These are phyloP conservation scores for Dipodomys spectabilis DNA, from an alignment of 2,113 vertebrate genomes.

Conservation along the genomic window DNA sequence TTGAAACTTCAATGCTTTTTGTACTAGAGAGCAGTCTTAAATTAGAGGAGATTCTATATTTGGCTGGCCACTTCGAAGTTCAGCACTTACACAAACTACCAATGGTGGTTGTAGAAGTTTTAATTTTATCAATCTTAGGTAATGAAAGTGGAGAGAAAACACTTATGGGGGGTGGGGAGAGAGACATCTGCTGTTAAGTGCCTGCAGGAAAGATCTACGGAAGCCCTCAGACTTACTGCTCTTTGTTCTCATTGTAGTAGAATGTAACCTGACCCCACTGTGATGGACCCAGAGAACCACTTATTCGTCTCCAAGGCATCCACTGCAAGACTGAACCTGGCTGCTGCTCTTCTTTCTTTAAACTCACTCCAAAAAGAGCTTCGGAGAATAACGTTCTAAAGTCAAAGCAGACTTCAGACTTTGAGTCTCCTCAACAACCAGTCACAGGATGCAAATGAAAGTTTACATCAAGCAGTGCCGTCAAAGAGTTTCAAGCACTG, in stretches of 20 bases:
- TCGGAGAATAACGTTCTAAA: conserved; percentile 50
- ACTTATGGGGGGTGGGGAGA: neutral
- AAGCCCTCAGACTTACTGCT: neutral
- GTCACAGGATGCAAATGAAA: conserved; percentile 39
- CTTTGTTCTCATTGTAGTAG: neutral
- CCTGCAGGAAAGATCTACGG: neutral
- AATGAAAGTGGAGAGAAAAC: neutral
- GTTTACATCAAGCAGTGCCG: neutral
- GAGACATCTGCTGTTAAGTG: neutral
- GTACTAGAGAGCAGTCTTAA: neutral
- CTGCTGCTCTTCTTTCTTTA: conserved; percentile 52
- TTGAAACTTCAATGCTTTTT: neutral
- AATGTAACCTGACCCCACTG: conserved; percentile 28
- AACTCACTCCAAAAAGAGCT: conserved; percentile 59
- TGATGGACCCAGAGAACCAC: conserved; percentile 55
- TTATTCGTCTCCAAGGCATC: conserved; percentile 30
- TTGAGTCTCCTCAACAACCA: conserved; percentile 23
- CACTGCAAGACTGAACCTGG: conserved; percentile 5
- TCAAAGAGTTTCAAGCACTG: conserved; percentile 24
- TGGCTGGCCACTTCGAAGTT: neutral
- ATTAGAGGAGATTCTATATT: neutral
- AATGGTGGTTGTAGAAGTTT: neutral
- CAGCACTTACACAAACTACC: neutral
- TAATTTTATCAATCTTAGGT: conserved; percentile 30
- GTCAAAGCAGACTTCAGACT: conserved; percentile 56